These are phyloP conservation scores for Spodoptera litura DNA, from an alignment of 1,140 invertebrate species.

Conservation along the genomic window DNA sequence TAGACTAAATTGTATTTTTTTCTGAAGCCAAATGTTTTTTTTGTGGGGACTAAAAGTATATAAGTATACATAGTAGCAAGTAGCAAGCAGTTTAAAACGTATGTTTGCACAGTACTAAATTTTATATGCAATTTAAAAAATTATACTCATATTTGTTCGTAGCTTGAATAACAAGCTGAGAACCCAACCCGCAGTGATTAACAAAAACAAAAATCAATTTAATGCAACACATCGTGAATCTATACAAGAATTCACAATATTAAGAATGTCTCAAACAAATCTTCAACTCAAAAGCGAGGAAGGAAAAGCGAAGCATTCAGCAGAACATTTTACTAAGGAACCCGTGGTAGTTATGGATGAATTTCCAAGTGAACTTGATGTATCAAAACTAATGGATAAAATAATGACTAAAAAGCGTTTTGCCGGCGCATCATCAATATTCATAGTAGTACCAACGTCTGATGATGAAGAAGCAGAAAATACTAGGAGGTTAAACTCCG, in stretches of 20 bases:
- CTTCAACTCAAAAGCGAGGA: not conserved
- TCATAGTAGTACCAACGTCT: slow-evolving; percentile 56
- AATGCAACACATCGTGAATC: not conserved
- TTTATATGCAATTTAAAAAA: too few relatives aligned
- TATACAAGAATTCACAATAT: not conserved
- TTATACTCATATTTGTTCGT: too few relatives aligned
- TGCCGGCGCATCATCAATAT: slow-evolving; percentile 53
- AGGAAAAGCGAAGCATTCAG: not conserved
- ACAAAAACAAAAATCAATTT: not conserved
- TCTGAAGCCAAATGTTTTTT: too few relatives aligned
- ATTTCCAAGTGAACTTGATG: slow-evolving; percentile 46
- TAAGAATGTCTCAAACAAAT: slow-evolving; percentile 3
- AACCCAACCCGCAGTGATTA: not conserved
- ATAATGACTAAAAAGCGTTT: slow-evolving; percentile 45
- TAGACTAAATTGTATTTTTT: too few relatives aligned
- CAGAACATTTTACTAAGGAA: not conserved
- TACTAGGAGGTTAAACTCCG: slow-evolving; percentile 46
- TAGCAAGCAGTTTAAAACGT: too few relatives aligned
- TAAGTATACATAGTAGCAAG: too few relatives aligned
- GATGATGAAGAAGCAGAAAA: slow-evolving; percentile 44
- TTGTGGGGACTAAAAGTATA: too few relatives aligned
- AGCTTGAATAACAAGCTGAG: not conserved
- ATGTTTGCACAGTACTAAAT: too few relatives aligned
- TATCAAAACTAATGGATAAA: slow-evolving; percentile 49
- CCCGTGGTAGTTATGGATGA: slow-evolving; percentile 45